Base-by-base conservation (phyloP, 1,140 invertebrate genomes). In the Bradynema listronoti region DNA sequence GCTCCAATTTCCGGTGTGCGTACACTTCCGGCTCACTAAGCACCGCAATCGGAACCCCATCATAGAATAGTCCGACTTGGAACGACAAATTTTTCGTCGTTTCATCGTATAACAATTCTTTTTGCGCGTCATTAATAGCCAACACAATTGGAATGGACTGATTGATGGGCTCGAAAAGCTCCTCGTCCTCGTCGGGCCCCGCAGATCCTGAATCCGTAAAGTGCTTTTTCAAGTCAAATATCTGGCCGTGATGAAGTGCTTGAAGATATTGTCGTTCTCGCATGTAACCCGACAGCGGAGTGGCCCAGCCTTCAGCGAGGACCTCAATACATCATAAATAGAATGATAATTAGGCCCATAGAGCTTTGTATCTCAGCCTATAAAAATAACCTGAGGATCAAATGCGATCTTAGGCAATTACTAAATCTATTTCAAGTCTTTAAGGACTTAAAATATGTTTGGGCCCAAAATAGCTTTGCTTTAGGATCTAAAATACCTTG, bases 61-160 rank as follows among this genome's bases (percentile, higher is more conserved):
- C 36, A 25, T 58, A 57, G 9, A 58, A n/a, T 9, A 58, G 30
- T 2, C 51, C 49, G 32, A 58, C 29, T 11, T 87, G 81, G 5
- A 93, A 75, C 4, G 34, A 25, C 5, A 50, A 16, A 14, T 47
- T 7, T 19, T n/a, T 41, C 2, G 29, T 29, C 39, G 9, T n/a
- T n/a, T n/a, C n/a, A 54, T 46, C 25, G 46, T 27, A 22, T 4
- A 51, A 4, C 32, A 42, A 22, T 14, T 16, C 42, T 1, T 85
- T 83, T 52, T 87, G 83, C 77, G 93, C 82, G 0, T 84, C 84
- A 2, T 77, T 81, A 24, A 94, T 83, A 0, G 93, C 85, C 39
- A 99, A 81, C 9, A 98, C 92, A 63, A 99, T 93, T 0, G 93
- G 90, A 29, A 99, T 83, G 0, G 91, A 94, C 79, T 97, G 93